Evolutionary conservation across 53 echinoderm and acorn worm genomes (phyloP).

Genomic region (Paelopatides confundens): DNA sequence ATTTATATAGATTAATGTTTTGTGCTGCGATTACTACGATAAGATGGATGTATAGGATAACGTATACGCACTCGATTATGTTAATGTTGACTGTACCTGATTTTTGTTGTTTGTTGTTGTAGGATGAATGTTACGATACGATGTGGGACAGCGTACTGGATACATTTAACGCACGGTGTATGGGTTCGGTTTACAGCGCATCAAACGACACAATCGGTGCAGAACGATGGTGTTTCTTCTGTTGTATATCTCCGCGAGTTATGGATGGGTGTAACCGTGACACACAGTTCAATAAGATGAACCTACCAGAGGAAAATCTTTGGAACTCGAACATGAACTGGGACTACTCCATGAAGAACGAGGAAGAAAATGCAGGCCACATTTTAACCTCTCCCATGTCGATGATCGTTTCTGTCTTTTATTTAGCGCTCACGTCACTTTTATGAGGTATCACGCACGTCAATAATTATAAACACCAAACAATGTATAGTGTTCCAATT

Average conservation of each 20-base stretch:
- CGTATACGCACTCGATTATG: neutral
- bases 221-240: conserved; percentile 68
- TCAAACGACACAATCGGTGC: conserved; percentile 31
- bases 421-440: too few species aligned
- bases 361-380: neutral
- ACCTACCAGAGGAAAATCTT: conserved; percentile 67
- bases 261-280: conserved; percentile 53
- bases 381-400: neutral
- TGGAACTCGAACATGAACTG: conserved; percentile 81
- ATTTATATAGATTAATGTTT: too few species aligned
- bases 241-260: conserved; percentile 48
- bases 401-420: too few species aligned
- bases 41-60: too few species aligned
- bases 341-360: conserved; percentile 45
- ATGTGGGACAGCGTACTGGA: conserved; percentile 59
- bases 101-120: neutral
- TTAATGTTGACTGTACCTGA: neutral
- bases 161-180: conserved; percentile 49
- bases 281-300: conserved; percentile 3
- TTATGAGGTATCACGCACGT: too few species aligned
- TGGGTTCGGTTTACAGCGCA: conserved; percentile 45
- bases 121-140: conserved; percentile 83
- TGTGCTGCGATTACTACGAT: neutral
- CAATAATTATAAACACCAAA: too few species aligned
- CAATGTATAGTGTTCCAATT: too few species aligned